phyloP scores from a whole-genome alignment of 2,888 invertebrate genomes.

The Agriotes lineatus region DNA sequence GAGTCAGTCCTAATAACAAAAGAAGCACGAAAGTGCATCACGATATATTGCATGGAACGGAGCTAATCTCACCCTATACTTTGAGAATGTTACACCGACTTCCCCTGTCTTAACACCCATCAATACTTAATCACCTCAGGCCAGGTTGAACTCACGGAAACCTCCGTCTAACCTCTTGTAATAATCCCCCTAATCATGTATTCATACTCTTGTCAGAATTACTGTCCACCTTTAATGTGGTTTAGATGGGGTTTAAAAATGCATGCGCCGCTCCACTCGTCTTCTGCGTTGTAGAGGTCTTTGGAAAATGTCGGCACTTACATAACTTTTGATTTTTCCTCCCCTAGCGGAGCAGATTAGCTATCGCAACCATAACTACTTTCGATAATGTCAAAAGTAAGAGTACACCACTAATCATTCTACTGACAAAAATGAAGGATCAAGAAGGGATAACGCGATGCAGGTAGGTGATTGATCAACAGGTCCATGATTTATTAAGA shows the following conservation, averaged over 20 bases:
- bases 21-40: conserved; percentile 44
- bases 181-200: conserved; percentile 40
- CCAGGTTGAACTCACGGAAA: conserved; percentile 40
- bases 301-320: background rate
- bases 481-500: background rate
- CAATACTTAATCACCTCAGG: conserved; percentile 41
- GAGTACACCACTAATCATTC: background rate
- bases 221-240: conserved; percentile 38
- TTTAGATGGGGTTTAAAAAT: conserved; percentile 41
- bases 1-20: conserved; percentile 35
- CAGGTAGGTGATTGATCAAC: background rate
- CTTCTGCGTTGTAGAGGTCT: conserved; percentile 12
- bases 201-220: conserved; percentile 40
- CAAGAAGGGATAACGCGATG: background rate
- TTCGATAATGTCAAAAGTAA: too few species aligned
- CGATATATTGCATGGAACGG: conserved; percentile 42
- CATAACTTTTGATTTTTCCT: background rate
- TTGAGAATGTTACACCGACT: conserved; percentile 39
- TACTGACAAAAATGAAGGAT: background rate
- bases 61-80: conserved; percentile 37
- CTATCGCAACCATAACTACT: background rate
- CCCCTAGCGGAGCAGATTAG: background rate
- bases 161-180: conserved; percentile 39
- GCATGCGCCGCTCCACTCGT: conserved; percentile 8
- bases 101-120: conserved; percentile 43